Percentiles rank a stretch among this genome's conserved stretches.
Conservation (phyloP, 2,888 invertebrate species). For the Bembecia ichneumoniformis region DNA sequence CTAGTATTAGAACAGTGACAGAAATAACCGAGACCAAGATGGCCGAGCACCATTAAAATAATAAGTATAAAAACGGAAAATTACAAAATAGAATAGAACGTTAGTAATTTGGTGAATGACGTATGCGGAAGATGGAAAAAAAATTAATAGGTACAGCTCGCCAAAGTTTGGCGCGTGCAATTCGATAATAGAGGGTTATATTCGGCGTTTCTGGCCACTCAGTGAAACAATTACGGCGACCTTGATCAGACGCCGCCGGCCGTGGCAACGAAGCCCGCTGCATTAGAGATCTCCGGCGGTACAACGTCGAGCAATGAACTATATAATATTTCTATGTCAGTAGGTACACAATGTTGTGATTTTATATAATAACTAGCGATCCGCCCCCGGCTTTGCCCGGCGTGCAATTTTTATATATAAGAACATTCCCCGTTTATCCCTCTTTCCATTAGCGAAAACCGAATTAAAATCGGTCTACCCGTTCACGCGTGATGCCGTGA, state of each 20-base stretch:
- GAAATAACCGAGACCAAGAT: no score
- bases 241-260: conserved; percentile 2
- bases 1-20: no score
- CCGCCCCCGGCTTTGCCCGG: no score
- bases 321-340: not conserved
- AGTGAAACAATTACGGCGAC: conserved; percentile 1
- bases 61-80: no score
- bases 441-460: no score
- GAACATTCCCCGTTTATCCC: no score
- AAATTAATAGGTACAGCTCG: not conserved
- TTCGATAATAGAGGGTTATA: conserved; percentile 3
- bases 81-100: not conserved
- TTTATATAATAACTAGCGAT: no score
- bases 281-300: not conserved
- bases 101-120: not conserved
- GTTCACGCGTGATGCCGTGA: no score
- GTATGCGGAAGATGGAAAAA: conserved; percentile 1
- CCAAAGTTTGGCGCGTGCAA: conserved; percentile 3
- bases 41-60: no score
- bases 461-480: no score
- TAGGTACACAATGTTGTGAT: no score
- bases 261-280: not conserved
- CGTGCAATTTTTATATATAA: no score
- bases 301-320: not conserved
- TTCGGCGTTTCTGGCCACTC: conserved; percentile 5